phyloP scores from a whole-genome alignment of 2,113 vertebrate species.

The Chloebia gouldiae region DNA sequence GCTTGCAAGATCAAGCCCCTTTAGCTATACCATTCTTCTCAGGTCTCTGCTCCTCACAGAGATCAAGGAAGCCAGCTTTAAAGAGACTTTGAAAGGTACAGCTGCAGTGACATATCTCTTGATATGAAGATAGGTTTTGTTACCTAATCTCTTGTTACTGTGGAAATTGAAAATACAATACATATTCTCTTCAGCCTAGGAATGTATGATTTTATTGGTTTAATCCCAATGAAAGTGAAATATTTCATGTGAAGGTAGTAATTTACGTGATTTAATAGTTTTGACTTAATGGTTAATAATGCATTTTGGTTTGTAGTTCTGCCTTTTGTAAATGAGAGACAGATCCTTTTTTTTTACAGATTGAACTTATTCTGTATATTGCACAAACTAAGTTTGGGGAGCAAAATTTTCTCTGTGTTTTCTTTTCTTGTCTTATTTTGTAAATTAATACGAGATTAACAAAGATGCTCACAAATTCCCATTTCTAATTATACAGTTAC shows the following conservation, averaged over 20 bases:
- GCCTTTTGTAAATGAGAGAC: not conserved
- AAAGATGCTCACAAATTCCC: conserved; percentile 69
- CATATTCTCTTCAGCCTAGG: not conserved
- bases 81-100: not conserved
- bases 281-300: not conserved
- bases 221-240: not conserved
- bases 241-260: not conserved
- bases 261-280: not conserved
- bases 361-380: conserved; percentile 20
- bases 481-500: conserved; percentile 75
- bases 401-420: conserved; percentile 44
- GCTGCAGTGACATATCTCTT: not conserved
- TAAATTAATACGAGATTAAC: conserved; percentile 73
- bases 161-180: not conserved
- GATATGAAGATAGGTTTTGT: not conserved
- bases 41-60: not conserved
- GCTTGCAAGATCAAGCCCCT: not conserved
- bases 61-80: not conserved
- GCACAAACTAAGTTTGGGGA: conserved; percentile 37
- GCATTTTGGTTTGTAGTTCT: not conserved
- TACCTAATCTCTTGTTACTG: not conserved
- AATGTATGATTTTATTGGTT: not conserved
- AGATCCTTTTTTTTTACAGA: conserved; percentile 4
- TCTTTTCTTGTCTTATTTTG: conserved; percentile 38
- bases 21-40: not conserved